These are phyloP conservation scores for Leptinotarsa texana DNA, from an alignment of 1,140 invertebrate species.

Conservation along the genomic window DNA sequence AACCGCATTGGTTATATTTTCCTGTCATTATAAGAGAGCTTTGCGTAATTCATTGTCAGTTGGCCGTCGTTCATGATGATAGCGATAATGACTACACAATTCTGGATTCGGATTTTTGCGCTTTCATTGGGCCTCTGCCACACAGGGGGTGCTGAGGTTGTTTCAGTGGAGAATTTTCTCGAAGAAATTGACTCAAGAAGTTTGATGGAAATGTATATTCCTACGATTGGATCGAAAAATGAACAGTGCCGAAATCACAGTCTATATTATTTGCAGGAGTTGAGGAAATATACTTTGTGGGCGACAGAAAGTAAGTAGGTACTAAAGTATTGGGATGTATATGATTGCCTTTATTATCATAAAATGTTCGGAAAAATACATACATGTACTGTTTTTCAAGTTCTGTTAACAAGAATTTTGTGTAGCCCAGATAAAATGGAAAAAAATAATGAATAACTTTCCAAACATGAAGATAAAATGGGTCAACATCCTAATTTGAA, in stretches of 20 bases:
- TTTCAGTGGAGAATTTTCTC: not conserved
- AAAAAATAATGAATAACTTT: too few species aligned
- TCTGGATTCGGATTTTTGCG: not conserved
- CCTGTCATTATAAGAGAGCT: not conserved
- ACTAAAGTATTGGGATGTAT: not conserved
- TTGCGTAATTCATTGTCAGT: not conserved
- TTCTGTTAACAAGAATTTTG: too few species aligned
- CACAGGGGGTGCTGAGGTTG: not conserved
- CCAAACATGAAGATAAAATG: too few species aligned
- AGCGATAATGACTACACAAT: not conserved
- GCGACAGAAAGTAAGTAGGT: slow-evolving; percentile 44
- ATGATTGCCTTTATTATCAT: too few species aligned
- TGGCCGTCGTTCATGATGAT: not conserved
- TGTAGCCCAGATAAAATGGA: too few species aligned
- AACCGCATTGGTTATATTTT: not conserved
- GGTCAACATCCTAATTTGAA: too few species aligned
- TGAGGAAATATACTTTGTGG: slow-evolving; percentile 41
- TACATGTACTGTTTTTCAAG: too few species aligned
- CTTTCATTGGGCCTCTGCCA: not conserved
- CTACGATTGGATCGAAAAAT: slow-evolving; percentile 31
- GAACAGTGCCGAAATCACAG: slow-evolving; percentile 40
- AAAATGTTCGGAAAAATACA: too few species aligned
- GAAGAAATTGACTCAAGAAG: not conserved
- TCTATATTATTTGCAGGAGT: slow-evolving; percentile 36
- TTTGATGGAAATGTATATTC: slow-evolving; percentile 29